These are phyloP conservation scores for Plagodis pulveraria DNA, from an alignment of 2,888 invertebrate genomes.

Conservation along the genomic window DNA sequence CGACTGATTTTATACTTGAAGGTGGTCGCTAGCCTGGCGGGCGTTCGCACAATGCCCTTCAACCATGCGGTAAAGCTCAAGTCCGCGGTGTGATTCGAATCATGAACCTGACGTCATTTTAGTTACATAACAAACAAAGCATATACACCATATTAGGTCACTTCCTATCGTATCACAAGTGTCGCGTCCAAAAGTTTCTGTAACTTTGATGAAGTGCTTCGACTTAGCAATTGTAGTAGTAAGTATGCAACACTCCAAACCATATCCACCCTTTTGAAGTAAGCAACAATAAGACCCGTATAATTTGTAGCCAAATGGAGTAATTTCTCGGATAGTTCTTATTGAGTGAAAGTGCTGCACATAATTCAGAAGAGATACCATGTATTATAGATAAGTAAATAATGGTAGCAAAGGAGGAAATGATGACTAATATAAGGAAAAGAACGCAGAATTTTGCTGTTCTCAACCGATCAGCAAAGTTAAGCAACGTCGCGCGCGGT, in stretches of 20 bases:
- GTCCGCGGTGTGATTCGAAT: too few relatives aligned
- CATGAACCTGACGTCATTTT: too few relatives aligned
- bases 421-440: background rate
- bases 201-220: constrained; percentile 48
- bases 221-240: constrained; percentile 35
- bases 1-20: too few relatives aligned
- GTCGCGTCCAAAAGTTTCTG: constrained; percentile 53
- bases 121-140: too few relatives aligned
- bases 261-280: constrained; percentile 32
- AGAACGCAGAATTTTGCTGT: background rate
- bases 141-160: too few relatives aligned
- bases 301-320: constrained; percentile 48
- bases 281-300: constrained; percentile 32
- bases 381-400: background rate
- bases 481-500: too few relatives aligned
- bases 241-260: constrained; percentile 20
- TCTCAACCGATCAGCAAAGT: too few relatives aligned
- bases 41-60: too few relatives aligned
- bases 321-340: constrained; percentile 31
- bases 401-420: background rate
- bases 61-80: too few relatives aligned
- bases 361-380: background rate
- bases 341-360: background rate
- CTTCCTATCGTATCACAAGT: background rate
- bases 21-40: too few relatives aligned